Evolutionary conservation across 1,140 invertebrate genomes (phyloP), one percentile per base, ranked within the genome.

Genomic region (Plodia interpunctella): DNA sequence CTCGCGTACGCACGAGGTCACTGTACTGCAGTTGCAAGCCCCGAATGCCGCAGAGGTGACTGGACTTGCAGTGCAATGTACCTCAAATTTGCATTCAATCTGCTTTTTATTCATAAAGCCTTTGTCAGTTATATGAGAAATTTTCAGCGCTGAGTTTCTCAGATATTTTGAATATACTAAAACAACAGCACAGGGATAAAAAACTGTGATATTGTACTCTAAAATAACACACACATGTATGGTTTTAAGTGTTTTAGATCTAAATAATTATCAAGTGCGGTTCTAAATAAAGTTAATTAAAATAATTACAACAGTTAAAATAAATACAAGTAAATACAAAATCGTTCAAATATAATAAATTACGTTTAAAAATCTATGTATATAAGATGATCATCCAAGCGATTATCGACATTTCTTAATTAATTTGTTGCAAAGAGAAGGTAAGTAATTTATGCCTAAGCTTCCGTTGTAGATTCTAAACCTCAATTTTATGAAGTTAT

Each of bases 21-120:
- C 66, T 86, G 84, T 87, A 84, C 84, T 87, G 84, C 82, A 87
- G 80, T 77, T 86, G 84, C 83, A 87, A 76, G 66, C 69, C 68
- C 70, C 68, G 63, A 81, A 77, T 71, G 62, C 19, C 73, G 81
- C 83, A 78, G 76, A 78, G 81, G 74, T 81, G 80, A 83, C 59
- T 82, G 80, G 71, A 85, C 84, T 61, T 59, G 68, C 68, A 59
- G 67, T 49, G 35, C 59, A 59, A 62, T 66, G 65, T 60, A 25
- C 38, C 38, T n/a, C 38, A 3, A 44, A 35, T 15, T 44, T 44
- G 38, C 38, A 44, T 44, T 44, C 38, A 44, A 17, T 44, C 13
- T 44, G n/a, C 13, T 6, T 44, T 32, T 32, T 32, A 32, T 32
- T 44, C 38, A 17, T 44, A 15, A 17, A 44, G 5, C 38, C 9